phyloP scores from a whole-genome alignment of 2,888 invertebrate genomes.

The Laspeyria flexula region DNA sequence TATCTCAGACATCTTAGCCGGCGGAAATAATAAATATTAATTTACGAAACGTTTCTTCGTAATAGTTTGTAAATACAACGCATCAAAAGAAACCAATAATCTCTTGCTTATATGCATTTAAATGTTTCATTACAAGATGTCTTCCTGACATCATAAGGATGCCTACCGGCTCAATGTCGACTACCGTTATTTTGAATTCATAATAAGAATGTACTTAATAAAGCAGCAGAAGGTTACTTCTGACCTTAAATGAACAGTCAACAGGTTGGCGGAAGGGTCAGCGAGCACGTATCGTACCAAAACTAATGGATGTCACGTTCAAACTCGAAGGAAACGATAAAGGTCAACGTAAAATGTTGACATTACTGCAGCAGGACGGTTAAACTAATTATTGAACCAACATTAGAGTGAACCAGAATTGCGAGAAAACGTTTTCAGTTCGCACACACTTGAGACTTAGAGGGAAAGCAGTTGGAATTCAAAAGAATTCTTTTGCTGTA shows the following conservation, averaged over 20 bases:
- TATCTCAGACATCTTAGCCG: conserved; percentile 1
- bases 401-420: conserved; percentile 5
- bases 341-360: conserved; percentile 26
- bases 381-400: conserved; percentile 26
- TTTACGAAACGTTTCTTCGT: neutral
- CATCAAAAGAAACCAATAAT: neutral
- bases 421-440: conserved; percentile 9
- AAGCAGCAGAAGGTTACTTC: conserved; percentile 37
- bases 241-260: conserved; percentile 46
- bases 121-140: neutral
- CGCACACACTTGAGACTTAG: conserved; percentile 9
- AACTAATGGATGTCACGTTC: conserved; percentile 39
- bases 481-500: conserved; percentile 9
- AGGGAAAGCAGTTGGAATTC: conserved; percentile 7
- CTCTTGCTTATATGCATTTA: neutral
- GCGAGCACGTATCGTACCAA: conserved; percentile 39
- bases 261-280: conserved; percentile 48
- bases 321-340: conserved; percentile 21
- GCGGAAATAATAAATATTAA: conserved; percentile 8
- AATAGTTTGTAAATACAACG: neutral
- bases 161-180: conserved; percentile 15
- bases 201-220: conserved; percentile 31
- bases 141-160: conserved; percentile 9
- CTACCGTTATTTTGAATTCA: conserved; percentile 30
- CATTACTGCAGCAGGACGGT: conserved; percentile 9